Percentiles rank a stretch among this genome's conserved stretches.
Conservation (phyloP, 2,888 invertebrate species). For the Mantis religiosa region DNA sequence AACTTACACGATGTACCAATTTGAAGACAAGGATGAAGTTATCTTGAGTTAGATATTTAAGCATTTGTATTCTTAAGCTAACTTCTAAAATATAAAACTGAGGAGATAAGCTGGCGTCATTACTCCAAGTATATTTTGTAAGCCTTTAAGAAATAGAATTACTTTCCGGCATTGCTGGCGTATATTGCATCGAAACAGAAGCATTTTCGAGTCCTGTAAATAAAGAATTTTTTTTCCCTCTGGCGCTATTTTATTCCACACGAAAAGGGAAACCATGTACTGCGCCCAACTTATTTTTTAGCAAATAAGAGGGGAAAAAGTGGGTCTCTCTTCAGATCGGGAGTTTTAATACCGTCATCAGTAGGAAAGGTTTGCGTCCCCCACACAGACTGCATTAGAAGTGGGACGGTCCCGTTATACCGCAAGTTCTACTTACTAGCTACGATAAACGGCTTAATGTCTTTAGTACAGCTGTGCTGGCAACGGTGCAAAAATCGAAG, state of each 20-base stretch:
- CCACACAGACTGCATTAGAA: neutral
- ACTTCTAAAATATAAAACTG: too few species aligned
- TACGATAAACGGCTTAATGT: neutral
- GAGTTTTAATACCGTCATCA: neutral
- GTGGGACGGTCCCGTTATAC: neutral
- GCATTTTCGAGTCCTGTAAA: neutral
- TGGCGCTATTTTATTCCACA: neutral
- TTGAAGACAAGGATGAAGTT: too few species aligned
- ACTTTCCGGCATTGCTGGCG: too few species aligned
- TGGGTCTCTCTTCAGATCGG: neutral
- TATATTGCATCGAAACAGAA: neutral
- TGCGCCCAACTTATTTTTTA: neutral
- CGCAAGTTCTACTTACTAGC: neutral
- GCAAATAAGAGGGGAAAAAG: neutral
- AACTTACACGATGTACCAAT: too few species aligned
- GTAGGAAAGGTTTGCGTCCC: neutral
- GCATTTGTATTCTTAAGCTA: too few species aligned
- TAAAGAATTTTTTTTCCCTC: neutral
- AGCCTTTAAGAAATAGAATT: too few species aligned
- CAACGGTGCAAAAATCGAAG: neutral
- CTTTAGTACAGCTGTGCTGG: neutral
- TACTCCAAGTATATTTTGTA: too few species aligned
- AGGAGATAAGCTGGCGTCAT: too few species aligned
- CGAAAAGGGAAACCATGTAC: neutral
- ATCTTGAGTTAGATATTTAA: too few species aligned